phyloP scores from a whole-genome alignment of 92 coral and sea anemone species.

The Paramuricea clavata region DNA sequence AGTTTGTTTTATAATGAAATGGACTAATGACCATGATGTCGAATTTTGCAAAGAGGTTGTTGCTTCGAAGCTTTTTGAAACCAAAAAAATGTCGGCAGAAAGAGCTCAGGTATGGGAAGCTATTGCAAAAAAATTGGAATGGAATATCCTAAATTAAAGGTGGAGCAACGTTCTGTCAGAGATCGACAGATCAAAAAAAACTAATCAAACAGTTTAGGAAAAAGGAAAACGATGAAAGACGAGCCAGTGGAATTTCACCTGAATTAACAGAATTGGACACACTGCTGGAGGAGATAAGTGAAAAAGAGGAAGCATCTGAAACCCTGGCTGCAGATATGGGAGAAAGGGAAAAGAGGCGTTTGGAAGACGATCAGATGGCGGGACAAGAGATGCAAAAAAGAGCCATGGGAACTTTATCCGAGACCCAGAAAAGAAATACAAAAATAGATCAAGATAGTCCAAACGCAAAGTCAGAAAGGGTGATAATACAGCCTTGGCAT shows the following conservation, averaged over 20 bases:
- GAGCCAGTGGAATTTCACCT: conserved; percentile 52
- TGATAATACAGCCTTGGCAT: conserved; percentile 18
- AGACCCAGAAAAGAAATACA: neutral
- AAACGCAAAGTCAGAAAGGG: conserved; percentile 35
- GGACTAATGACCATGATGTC: conserved; percentile 17
- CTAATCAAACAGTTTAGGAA: conserved; percentile 46
- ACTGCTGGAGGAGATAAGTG: conserved; percentile 3
- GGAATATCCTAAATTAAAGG: conserved; percentile 47
- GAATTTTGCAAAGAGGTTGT: conserved; percentile 33
- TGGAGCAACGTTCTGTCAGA: conserved; percentile 65
- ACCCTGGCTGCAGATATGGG: conserved; percentile 28
- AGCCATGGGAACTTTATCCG: neutral
- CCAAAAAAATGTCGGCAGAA: conserved; percentile 6
- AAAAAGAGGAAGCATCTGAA: conserved; percentile 13
- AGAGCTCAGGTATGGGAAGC: conserved; percentile 33
- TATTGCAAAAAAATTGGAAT: conserved; percentile 44
- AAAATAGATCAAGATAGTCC: neutral
- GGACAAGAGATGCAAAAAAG: conserved; percentile 14
- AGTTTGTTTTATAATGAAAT: conserved; percentile 30
- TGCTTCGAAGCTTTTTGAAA: conserved; percentile 28
- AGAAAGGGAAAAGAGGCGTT: conserved; percentile 14
- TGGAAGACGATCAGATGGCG: conserved; percentile 9
- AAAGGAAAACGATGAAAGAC: conserved; percentile 56
- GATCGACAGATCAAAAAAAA: conserved; percentile 49
- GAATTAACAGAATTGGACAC: conserved; percentile 24